Conservation (phyloP, 1,140 invertebrate genomes). For the Gyrodactylus salaris region DNA sequence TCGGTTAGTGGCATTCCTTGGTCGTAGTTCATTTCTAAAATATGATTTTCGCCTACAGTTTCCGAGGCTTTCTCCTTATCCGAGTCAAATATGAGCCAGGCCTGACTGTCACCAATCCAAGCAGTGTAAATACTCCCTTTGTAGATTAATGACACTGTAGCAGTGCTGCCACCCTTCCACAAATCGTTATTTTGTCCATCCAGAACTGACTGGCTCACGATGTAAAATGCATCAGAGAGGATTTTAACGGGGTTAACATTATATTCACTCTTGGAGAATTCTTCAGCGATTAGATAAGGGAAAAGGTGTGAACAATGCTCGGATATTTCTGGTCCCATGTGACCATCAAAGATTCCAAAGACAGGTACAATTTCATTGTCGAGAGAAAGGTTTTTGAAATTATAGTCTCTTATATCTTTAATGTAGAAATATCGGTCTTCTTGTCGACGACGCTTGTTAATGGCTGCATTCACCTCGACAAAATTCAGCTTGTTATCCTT, state of each 20-base stretch:
- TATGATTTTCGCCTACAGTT: background rate
- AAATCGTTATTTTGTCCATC: background rate
- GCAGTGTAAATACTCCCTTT: background rate
- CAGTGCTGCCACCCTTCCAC: background rate
- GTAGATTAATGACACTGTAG: background rate
- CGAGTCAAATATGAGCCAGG: background rate
- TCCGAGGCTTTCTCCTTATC: background rate
- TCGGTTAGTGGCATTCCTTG: background rate
- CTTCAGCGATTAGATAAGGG: background rate
- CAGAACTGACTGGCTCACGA: background rate
- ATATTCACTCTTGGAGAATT: background rate
- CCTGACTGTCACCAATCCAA: conserved; percentile 4
- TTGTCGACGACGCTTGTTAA: background rate
- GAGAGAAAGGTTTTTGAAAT: background rate
- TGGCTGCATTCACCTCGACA: background rate
- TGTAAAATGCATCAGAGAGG: background rate
- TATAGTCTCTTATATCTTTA: background rate
- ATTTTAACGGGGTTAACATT: background rate
- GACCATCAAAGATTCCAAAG: background rate
- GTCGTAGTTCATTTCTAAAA: background rate
- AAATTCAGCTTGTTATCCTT: background rate
- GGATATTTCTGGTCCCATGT: background rate
- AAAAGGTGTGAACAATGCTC: background rate
- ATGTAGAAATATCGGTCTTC: background rate
- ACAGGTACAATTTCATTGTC: background rate